Evolutionary conservation across 2,888 invertebrate genomes (phyloP).

Genomic region (Metalampra italica): DNA sequence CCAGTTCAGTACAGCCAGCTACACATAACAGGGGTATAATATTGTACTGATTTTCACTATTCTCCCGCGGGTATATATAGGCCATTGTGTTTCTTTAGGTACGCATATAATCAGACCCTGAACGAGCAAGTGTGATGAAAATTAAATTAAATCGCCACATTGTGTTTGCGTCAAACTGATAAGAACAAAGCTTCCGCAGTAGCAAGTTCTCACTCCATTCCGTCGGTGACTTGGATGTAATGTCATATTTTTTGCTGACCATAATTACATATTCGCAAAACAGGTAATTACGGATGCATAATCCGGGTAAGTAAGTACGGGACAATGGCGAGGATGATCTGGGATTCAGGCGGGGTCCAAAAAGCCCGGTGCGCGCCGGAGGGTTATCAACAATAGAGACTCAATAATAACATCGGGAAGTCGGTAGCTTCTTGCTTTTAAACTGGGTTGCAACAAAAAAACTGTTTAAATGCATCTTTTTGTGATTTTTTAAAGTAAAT

Average conservation of each 20-base stretch:
- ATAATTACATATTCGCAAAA: constrained; percentile 65
- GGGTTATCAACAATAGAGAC: constrained; percentile 55
- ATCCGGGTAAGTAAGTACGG: constrained; percentile 50
- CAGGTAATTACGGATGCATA: constrained; percentile 69
- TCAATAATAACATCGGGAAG: constrained; percentile 69
- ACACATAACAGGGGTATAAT: too few species aligned
- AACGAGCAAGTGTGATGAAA: too few species aligned
- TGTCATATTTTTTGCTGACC: constrained; percentile 44
- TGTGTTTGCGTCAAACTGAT: background rate
- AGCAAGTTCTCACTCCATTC: constrained; percentile 30
- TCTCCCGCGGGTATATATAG: too few species aligned
- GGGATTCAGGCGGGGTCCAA: constrained; percentile 27
- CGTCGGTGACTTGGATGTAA: constrained; percentile 51
- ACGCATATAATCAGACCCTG: too few species aligned
- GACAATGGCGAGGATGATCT: constrained; percentile 55
- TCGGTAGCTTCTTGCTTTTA: constrained; percentile 76
- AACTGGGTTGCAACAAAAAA: constrained; percentile 46
- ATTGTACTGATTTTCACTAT: too few species aligned
- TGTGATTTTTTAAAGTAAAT: constrained; percentile 31
- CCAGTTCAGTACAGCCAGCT: too few species aligned
- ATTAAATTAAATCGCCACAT: too few species aligned
- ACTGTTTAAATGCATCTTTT: constrained; percentile 32
- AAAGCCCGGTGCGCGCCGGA: constrained; percentile 53
- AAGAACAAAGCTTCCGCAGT: background rate
- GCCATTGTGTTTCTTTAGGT: too few species aligned